Evolutionary conservation across 2,888 invertebrate species (phyloP), one percentile per base, ranked within the genome.

Genomic region (Philhelius pedissequus): DNA sequence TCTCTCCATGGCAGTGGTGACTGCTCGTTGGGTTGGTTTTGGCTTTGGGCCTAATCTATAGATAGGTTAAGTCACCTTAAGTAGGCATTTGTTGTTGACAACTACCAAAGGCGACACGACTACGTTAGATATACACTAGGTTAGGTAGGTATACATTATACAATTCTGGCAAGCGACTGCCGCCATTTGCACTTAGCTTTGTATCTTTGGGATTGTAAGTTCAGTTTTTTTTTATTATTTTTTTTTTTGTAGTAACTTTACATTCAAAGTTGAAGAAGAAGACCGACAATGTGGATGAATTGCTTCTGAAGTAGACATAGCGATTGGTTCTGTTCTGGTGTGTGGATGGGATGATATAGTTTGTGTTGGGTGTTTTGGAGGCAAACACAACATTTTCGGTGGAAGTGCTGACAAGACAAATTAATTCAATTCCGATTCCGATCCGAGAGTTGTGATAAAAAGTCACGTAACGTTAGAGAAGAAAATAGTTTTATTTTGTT

Each of bases 21-120:
- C 73, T 83, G 83, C 80, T 84, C 84, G 84, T 60, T 84, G 84
- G 80, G 45, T 84, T 70, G 77, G 73, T 76, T 81, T 56, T 71
- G 66, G 81, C 70, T 76, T 81, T 62, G 18, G 56, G 69, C 22
- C 77, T 84, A 84, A 84, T 84, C 84, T 76, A 79, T 71, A 84
- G 84, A 84, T 84, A 84, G 80, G 84, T 80, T 84, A 80, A 84
- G 84, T 84, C 80, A 80, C 84, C 84, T 80, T 84, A 84, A 84
- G 80, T 80, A 84, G 84, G 84, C 84, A 84, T 84, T 84, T 71
- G 80, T 84, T 84, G 84, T 84, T 84, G 84, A 84, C 84, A 84
- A 84, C 80, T 76, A 75, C 40, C 60, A 71, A 52, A 80, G 84
- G 75, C 54, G 71, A 84, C 54, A 75, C 75, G 75, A 30, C 62